Conservation (phyloP, 1,140 invertebrate species). For the Scylla paramamosain region DNA sequence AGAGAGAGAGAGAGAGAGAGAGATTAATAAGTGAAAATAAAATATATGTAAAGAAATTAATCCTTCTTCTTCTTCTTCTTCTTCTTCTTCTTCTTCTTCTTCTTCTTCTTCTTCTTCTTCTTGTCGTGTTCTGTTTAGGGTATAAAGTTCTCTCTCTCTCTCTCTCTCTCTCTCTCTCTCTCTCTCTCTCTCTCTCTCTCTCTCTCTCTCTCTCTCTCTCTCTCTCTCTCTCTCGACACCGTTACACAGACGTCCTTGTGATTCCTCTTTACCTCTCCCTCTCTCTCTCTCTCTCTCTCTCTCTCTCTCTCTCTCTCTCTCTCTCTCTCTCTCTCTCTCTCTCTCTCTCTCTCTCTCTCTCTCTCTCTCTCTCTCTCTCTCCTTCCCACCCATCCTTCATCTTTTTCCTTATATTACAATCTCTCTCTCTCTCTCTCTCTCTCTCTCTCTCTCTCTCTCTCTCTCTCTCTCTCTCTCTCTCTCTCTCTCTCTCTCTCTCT, state of each 20-base stretch:
- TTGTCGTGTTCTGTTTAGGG: no score
- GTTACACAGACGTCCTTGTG: not conserved
- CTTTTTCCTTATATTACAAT: no score
- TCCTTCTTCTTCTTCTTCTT: not conserved
- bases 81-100: not conserved
- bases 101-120: no score
- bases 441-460: no score
- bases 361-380: not conserved
- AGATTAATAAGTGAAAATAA: no score
- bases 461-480: not conserved
- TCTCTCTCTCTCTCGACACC: not conserved
- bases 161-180: constrained; percentile 61
- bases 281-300: no score
- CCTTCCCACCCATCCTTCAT: not conserved
- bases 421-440: not conserved
- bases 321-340: not conserved
- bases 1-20: no score
- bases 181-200: constrained; percentile 56
- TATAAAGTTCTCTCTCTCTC: not conserved
- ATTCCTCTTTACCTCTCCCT: not conserved
- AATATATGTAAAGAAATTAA: not conserved
- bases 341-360: not conserved
- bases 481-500: not conserved
- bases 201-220: constrained; percentile 41
- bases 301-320: not conserved